phyloP scores from a whole-genome alignment of 2,888 invertebrate species.

The Carterocephalus palaemon region DNA sequence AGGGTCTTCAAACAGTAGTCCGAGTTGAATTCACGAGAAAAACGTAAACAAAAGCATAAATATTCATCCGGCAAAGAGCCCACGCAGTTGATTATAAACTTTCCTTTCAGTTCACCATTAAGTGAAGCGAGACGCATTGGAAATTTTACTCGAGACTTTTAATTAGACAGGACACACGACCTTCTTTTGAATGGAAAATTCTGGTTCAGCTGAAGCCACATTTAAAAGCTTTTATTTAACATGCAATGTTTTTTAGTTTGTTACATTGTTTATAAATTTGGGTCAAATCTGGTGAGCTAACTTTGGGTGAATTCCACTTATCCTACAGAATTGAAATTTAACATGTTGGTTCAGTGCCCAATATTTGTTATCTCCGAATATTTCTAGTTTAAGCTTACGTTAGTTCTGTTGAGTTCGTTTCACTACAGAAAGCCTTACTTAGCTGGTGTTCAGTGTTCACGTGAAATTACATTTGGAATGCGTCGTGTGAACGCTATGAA shows the following conservation, averaged over 20 bases:
- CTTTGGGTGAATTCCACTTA: conserved; percentile 3
- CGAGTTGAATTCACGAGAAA: conserved; percentile 60
- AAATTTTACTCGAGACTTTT: conserved; percentile 74
- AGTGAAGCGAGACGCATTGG: conserved; percentile 62
- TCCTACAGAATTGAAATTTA: background rate
- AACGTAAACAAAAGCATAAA: conserved; percentile 68
- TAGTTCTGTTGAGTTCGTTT: background rate
- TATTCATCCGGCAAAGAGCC: conserved; percentile 66
- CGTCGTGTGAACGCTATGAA: conserved; percentile 61
- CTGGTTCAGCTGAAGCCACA: conserved; percentile 69
- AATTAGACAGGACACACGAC: conserved; percentile 69
- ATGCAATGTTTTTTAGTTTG: too few relatives aligned
- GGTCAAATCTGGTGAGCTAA: conserved; percentile 21
- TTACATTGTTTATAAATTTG: too few relatives aligned
- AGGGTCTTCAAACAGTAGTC: conserved; percentile 58
- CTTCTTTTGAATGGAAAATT: conserved; percentile 70
- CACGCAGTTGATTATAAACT: conserved; percentile 76
- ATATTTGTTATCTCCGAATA: too few relatives aligned
- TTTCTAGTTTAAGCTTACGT: background rate
- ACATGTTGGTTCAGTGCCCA: too few relatives aligned
- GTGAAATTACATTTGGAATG: conserved; percentile 71
- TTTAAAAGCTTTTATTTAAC: conserved; percentile 59
- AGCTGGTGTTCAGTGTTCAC: conserved; percentile 38
- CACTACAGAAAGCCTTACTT: conserved; percentile 36
- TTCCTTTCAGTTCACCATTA: conserved; percentile 71